These are phyloP conservation scores for Elgaria multicarinata DNA, from an alignment of 2,113 vertebrate species.

Conservation along the genomic window DNA sequence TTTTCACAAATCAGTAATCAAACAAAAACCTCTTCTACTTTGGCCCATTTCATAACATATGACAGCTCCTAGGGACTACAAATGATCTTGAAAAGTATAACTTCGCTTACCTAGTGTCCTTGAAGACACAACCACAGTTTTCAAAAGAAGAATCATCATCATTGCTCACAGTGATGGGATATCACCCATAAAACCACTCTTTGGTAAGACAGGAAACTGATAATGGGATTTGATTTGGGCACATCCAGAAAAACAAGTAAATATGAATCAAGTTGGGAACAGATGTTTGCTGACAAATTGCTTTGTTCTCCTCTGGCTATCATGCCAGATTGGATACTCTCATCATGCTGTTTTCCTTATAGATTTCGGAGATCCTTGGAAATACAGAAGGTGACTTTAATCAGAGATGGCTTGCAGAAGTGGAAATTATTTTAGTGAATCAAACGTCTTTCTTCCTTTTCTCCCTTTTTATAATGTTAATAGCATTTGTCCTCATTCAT, in stretches of 20 bases:
- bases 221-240: background rate
- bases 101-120: background rate
- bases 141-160: background rate
- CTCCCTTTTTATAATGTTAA: background rate
- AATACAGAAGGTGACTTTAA: background rate
- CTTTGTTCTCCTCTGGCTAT: background rate
- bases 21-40: background rate
- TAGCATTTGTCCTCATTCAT: background rate
- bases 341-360: background rate
- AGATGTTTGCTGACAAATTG: constrained; percentile 4
- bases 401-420: background rate
- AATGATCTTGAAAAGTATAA: background rate
- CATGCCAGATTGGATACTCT: background rate
- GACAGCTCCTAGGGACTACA: background rate
- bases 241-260: constrained; percentile 2
- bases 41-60: background rate
- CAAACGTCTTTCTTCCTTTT: background rate
- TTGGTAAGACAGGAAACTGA: background rate
- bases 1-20: background rate
- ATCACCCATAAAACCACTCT: background rate
- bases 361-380: background rate
- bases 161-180: background rate
- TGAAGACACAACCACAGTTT: background rate
- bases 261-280: constrained; percentile 13
- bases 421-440: background rate